phyloP scores from a whole-genome alignment of 2,113 vertebrate genomes.

The Grallaria varia region DNA sequence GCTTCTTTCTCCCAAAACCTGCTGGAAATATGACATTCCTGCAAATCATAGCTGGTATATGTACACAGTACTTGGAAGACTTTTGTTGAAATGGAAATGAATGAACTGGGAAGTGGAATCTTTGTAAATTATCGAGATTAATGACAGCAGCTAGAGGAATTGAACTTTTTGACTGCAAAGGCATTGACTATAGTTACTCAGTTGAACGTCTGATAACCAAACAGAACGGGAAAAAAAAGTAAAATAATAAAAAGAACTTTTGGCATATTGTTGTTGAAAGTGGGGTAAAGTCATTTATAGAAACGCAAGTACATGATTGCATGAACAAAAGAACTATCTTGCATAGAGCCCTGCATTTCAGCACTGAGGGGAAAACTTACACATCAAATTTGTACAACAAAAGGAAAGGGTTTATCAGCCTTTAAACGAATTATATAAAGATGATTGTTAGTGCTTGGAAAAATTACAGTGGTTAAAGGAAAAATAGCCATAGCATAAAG shows the following conservation, averaged over 20 bases:
- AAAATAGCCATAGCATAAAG: neutral
- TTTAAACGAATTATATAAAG: constrained; percentile 26
- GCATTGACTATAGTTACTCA: constrained; percentile 18
- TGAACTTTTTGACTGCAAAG: constrained; percentile 31
- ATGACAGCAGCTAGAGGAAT: neutral
- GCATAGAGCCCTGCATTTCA: neutral
- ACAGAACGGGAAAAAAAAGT: neutral
- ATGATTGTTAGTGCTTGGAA: neutral
- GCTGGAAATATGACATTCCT: neutral
- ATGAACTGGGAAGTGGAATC: constrained; percentile 15
- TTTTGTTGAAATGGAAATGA: neutral
- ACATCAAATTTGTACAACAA: constrained; percentile 13
- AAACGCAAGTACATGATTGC: constrained; percentile 26
- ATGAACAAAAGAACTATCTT: constrained; percentile 48
- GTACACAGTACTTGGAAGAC: neutral
- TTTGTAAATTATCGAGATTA: constrained; percentile 32
- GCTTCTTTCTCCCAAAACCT: neutral
- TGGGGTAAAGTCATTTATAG: neutral
- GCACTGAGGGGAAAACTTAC: neutral
- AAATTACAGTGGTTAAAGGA: neutral
- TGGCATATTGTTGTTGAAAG: constrained; percentile 37
- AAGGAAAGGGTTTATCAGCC: constrained; percentile 33
- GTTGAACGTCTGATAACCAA: constrained; percentile 17
- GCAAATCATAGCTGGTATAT: neutral
- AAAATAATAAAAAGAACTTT: constrained; percentile 2